Evolutionary conservation across 1,140 invertebrate species (phyloP).

Genomic region (Pachypsylla venusta): DNA sequence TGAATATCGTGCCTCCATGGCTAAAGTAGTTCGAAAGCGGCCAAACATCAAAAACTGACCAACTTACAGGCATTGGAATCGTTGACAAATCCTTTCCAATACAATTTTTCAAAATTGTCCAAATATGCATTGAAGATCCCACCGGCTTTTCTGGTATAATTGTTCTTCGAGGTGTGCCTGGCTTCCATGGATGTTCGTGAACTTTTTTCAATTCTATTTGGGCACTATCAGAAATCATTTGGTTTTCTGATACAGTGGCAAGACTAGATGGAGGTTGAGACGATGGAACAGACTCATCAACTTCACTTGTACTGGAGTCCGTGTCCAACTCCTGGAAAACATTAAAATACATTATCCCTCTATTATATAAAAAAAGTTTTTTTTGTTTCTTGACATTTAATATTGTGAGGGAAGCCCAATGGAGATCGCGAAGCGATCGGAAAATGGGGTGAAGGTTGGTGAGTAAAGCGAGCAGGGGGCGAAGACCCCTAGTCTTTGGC

Average conservation of each 20-base stretch:
- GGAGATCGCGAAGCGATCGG: no score
- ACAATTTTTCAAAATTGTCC: slow-evolving; percentile 99
- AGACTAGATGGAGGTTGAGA: neutral
- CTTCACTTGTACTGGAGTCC: neutral
- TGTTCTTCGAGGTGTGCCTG: slow-evolving; percentile 44
- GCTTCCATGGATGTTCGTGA: slow-evolving; percentile 32
- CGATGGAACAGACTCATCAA: neutral
- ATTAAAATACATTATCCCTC: no score
- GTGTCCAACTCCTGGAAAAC: slow-evolving; percentile 1
- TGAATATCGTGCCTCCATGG: no score
- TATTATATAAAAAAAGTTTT: no score
- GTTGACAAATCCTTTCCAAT: slow-evolving; percentile 98
- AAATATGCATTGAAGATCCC: slow-evolving; percentile 60
- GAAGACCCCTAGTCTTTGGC: no score
- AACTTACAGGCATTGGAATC: slow-evolving; percentile 91
- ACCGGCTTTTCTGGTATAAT: slow-evolving; percentile 86
- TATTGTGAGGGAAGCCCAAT: no score
- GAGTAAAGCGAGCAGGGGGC: no score
- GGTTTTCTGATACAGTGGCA: neutral
- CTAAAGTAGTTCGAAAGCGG: no score
- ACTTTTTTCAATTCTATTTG: no score
- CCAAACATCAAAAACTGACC: neutral
- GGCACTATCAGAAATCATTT: no score
- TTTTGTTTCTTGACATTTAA: no score
- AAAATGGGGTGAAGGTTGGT: no score